A percentile compares a stretch with the other conserved stretches of the same genome.
phyloP scores from a whole-genome alignment of 2,888 invertebrate species.

The Erebia epiphron region DNA sequence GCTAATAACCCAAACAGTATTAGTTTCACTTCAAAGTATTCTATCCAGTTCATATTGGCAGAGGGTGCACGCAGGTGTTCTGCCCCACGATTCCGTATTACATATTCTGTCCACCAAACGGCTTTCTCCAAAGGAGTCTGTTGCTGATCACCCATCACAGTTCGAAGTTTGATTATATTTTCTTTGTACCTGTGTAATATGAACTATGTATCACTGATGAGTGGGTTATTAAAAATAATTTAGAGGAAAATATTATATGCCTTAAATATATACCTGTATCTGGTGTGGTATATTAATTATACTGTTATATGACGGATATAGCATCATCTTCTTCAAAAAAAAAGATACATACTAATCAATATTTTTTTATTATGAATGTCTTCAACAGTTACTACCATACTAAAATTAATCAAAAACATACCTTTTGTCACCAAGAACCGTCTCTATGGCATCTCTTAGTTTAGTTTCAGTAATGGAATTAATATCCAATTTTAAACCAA shows the following conservation, averaged over 20 bases:
- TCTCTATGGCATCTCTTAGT: conserved; percentile 46
- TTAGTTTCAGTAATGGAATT: conserved; percentile 46
- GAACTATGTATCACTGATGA: background rate
- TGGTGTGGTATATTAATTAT: too few species aligned
- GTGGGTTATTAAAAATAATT: too few species aligned
- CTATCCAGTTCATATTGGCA: conserved; percentile 33
- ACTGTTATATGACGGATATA: too few species aligned
- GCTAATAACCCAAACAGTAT: background rate
- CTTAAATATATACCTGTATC: too few species aligned
- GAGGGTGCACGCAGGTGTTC: conserved; percentile 35
- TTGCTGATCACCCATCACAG: conserved; percentile 35
- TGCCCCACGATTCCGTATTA: conserved; percentile 37
- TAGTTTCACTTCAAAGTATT: conserved; percentile 34
- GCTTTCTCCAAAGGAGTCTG: conserved; percentile 37
- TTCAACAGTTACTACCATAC: too few species aligned
- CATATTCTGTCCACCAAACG: conserved; percentile 43
- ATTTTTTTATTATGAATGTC: too few species aligned
- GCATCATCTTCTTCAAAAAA: too few species aligned
- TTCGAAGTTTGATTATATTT: conserved; percentile 33
- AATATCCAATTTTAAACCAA: conserved; percentile 53
- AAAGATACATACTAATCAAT: too few species aligned
- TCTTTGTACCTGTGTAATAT: conserved; percentile 37
- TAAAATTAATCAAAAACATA: conserved; percentile 27
- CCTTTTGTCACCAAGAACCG: conserved; percentile 45
- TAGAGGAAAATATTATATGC: too few species aligned